Percentiles rank a stretch among this genome's conserved stretches.
Evolutionary conservation across 2,113 vertebrate species (phyloP).

Genomic region (Pavo muticus): DNA sequence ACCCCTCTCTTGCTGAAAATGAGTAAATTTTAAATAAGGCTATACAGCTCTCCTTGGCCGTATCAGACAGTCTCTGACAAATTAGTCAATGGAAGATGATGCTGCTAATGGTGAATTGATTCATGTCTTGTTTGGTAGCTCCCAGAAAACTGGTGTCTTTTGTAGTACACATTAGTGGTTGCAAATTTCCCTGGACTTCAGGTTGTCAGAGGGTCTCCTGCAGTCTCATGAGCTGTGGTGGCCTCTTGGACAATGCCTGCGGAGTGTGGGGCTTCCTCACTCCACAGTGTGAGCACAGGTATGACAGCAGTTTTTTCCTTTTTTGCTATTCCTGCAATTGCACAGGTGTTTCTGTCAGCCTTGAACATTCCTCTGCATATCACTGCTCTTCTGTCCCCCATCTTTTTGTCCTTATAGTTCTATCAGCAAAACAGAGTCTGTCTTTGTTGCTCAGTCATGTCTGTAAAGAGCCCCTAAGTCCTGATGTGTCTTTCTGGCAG

Average conservation of each 20-base stretch:
- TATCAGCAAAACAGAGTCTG: neutral
- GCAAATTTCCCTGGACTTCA: neutral
- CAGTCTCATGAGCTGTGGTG: rapidly evolving
- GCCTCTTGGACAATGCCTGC: neutral
- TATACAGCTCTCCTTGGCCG: no score
- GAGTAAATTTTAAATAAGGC: neutral
- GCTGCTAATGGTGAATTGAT: neutral
- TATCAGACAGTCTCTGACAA: neutral
- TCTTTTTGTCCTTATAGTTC: neutral
- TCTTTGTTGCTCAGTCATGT: neutral
- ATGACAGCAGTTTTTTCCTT: neutral
- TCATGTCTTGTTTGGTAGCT: neutral
- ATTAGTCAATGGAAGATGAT: neutral
- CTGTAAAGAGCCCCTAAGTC: neutral
- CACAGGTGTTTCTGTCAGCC: neutral
- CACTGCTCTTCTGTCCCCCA: neutral
- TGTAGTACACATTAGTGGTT: neutral
- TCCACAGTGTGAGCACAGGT: rapidly evolving
- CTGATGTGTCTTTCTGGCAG: neutral
- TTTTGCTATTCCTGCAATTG: neutral
- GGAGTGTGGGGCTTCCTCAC: neutral
- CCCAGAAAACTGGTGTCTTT: neutral
- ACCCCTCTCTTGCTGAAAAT: neutral
- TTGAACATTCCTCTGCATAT: neutral
- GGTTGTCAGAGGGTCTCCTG: neutral